phyloP scores from a whole-genome alignment of 1,140 invertebrate species.

The Drosophila subpulchrella region DNA sequence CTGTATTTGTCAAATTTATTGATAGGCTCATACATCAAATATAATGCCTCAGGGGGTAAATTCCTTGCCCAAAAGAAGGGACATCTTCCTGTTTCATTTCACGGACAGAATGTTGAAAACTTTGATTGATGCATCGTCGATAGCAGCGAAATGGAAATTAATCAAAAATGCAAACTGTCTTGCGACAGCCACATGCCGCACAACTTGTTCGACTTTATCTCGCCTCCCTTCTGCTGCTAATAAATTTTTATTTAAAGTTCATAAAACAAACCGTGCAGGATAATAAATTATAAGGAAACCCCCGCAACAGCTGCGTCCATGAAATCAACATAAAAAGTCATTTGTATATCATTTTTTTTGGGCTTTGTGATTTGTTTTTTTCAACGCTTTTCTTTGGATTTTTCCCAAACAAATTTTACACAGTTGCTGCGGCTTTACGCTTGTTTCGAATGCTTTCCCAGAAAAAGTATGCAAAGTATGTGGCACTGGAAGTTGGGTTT shows the following conservation, averaged over 20 bases:
- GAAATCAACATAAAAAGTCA: slow-evolving; percentile 82
- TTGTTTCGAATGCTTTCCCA: slow-evolving; percentile 44
- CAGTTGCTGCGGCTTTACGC: slow-evolving; percentile 69
- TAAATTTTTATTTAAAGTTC: slow-evolving; percentile 79
- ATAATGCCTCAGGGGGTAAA: background rate
- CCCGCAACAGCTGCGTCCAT: slow-evolving; percentile 72
- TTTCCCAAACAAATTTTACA: slow-evolving; percentile 55
- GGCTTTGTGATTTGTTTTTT: slow-evolving; percentile 34
- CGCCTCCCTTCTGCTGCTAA: slow-evolving; percentile 38
- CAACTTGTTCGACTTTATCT: slow-evolving; percentile 56
- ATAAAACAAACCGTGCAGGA: slow-evolving; percentile 68
- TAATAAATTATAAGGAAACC: slow-evolving; percentile 70
- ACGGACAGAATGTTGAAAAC: slow-evolving; percentile 55
- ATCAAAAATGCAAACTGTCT: slow-evolving; percentile 62
- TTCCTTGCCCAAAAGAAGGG: background rate
- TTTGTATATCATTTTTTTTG: slow-evolving; percentile 62
- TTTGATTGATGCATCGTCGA: slow-evolving; percentile 64
- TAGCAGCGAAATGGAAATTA: slow-evolving; percentile 47
- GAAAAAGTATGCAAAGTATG: slow-evolving; percentile 74
- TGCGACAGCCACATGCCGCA: slow-evolving; percentile 54
- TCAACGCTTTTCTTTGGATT: slow-evolving; percentile 20
- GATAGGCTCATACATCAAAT: slow-evolving; percentile 46
- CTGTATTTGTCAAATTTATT: slow-evolving; percentile 44
- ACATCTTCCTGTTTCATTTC: slow-evolving; percentile 25
- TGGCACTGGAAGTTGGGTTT: slow-evolving; percentile 33